Percentiles rank a stretch among this genome's conserved stretches.
Conservation (phyloP, 2,113 vertebrate genomes). For the Corydoras maculifer region DNA sequence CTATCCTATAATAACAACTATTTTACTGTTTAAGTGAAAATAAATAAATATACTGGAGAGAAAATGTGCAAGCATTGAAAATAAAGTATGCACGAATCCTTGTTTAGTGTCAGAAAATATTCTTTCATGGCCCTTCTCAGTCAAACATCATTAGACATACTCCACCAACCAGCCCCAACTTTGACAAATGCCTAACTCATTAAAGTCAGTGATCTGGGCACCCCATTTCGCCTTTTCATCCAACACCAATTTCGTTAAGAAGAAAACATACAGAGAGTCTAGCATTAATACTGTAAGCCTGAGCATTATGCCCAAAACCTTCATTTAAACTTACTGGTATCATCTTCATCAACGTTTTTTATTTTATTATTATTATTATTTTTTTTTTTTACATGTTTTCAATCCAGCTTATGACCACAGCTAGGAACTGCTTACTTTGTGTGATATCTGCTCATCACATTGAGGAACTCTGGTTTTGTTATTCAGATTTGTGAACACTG, state of each 20-base stretch:
- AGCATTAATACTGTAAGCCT: constrained; percentile 63
- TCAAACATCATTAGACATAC: constrained; percentile 22
- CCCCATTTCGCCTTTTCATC: constrained; percentile 54
- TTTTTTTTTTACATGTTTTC: constrained; percentile 18
- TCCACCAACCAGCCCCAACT: not conserved
- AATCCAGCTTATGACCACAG: constrained; percentile 12
- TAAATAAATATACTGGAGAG: constrained; percentile 36
- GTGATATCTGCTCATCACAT: constrained; percentile 17
- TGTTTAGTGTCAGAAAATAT: constrained; percentile 58
- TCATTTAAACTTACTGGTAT: not conserved
- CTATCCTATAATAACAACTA: constrained; percentile 14
- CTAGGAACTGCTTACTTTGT: not conserved
- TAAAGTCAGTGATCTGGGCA: not conserved
- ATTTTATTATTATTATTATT: no score
- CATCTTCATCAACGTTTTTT: not conserved
- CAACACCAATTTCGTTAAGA: constrained; percentile 75
- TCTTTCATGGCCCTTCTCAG: constrained; percentile 49
- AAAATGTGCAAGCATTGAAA: constrained; percentile 48
- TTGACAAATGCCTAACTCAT: constrained; percentile 46
- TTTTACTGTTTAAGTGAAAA: constrained; percentile 30
- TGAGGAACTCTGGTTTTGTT: not conserved
- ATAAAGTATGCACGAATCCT: constrained; percentile 54
- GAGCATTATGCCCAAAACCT: constrained; percentile 50
- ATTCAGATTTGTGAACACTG: constrained; percentile 3
- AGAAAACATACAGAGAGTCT: constrained; percentile 82